Percentiles rank a stretch among this genome's conserved stretches.
Conservation (phyloP, 2,888 invertebrate species). For the Drosophila formosana region DNA sequence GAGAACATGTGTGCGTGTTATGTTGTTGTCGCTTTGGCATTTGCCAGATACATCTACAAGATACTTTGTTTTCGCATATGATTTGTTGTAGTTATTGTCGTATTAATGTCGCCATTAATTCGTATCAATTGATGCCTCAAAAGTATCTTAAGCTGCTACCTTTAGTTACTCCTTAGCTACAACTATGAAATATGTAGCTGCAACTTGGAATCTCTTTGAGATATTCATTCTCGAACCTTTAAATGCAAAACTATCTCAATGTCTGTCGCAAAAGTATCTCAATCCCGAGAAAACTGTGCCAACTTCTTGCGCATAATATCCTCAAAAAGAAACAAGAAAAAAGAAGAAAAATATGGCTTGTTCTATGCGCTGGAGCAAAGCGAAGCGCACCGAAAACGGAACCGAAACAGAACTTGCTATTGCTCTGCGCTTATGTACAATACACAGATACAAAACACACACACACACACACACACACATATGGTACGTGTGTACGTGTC, state of each 20-base stretch:
- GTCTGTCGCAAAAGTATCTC: neutral
- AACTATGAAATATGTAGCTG: too few species aligned
- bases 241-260: constrained; percentile 6
- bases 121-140: neutral
- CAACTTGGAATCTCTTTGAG: too few species aligned
- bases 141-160: neutral
- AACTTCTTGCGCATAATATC: neutral
- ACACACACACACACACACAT: neutral
- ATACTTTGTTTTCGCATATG: constrained; percentile 19
- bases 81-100: constrained; percentile 6
- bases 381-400: constrained; percentile 5
- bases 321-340: neutral
- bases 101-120: constrained; percentile 10
- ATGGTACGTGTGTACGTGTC: neutral
- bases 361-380: constrained; percentile 11
- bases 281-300: neutral
- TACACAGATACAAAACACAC: neutral
- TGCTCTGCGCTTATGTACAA: constrained; percentile 3
- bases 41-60: constrained; percentile 42
- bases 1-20: constrained; percentile 67
- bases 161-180: too few species aligned
- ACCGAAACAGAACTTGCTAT: constrained; percentile 26
- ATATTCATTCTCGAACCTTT: too few species aligned
- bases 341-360: neutral
- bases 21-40: constrained; percentile 51